Evolutionary conservation across 2,888 invertebrate genomes (phyloP), one percentile per base, ranked within the genome.

Genomic region (Papilio elwesi): DNA sequence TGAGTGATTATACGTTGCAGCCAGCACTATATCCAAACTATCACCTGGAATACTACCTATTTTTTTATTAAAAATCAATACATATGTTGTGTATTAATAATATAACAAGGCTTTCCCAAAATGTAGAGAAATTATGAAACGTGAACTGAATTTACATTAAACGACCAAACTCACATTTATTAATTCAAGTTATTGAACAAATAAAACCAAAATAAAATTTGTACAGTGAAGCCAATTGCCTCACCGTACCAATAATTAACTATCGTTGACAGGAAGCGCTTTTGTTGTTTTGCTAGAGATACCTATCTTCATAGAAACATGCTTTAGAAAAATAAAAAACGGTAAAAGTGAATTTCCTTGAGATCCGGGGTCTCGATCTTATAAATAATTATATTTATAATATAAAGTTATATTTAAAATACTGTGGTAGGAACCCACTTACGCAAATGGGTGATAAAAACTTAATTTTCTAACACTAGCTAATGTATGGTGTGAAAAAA

Each of bases 1-100:
- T 13, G 94, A 94, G 75, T 97, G 97, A 79, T 96, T 93, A 83
- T 97, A 97, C 0, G 95, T 94, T 0, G 97, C 92, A 6, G 94
- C 89, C 67, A 97, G 87, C 8, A 95, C 89, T 69, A 96, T 91
- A 83, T 97, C 97, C 73, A 97, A 89, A 63, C 95, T 94, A 83
- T 97, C 97, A 36, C 93, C 89, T 0, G 97, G 97, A 68, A 95
- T 90, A 82, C 95, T 92, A 79, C 16, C 0, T 0, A 8, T 12
- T 52, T 4, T 75, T 9, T 66, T 26, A 63, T 13, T 38, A 43
- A 47, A 5, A 63, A 38, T 26, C 26, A 26, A 26, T 26, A 26
- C 26, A 15, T 47, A 16, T 59, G 48, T 16, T 51, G 3, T 26
- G n/a, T 12, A 15, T 62, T 15, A 62, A 15, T 47, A 15, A n/a